These are phyloP conservation scores for Hycleus cichorii DNA, from an alignment of 1,140 invertebrate species.

Conservation along the genomic window DNA sequence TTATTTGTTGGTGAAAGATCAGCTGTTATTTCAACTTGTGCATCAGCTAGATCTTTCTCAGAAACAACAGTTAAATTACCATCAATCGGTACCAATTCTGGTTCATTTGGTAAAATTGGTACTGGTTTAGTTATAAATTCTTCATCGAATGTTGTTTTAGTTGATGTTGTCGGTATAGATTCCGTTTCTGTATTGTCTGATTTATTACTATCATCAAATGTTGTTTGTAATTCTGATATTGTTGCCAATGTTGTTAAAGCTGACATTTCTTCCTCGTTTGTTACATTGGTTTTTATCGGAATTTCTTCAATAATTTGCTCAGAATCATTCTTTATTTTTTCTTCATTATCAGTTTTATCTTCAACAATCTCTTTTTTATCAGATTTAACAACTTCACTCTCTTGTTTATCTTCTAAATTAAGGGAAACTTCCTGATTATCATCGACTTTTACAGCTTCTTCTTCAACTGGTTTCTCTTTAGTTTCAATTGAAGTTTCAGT, in stretches of 20 bases:
- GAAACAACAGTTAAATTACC: slow-evolving; percentile 36
- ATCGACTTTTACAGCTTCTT: too few relatives aligned
- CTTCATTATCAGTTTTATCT: not conserved
- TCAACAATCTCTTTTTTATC: not conserved
- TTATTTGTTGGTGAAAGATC: slow-evolving; percentile 20
- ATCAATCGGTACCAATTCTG: slow-evolving; percentile 31
- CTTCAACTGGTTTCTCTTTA: too few relatives aligned
- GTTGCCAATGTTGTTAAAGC: slow-evolving; percentile 22
- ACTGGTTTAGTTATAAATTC: not conserved
- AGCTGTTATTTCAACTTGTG: slow-evolving; percentile 38
- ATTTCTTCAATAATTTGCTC: not conserved
- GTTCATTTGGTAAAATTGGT: slow-evolving; percentile 10
- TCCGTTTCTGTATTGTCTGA: not conserved
- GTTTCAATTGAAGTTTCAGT: too few relatives aligned
- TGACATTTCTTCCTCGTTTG: slow-evolving; percentile 24
- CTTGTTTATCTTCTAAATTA: too few relatives aligned
- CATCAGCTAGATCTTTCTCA: slow-evolving; percentile 35
- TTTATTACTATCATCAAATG: not conserved
- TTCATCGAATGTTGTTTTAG: not conserved
- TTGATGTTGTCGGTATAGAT: slow-evolving; percentile 2
- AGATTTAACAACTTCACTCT: too few relatives aligned
- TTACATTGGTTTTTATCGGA: slow-evolving; percentile 19
- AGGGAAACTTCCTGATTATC: too few relatives aligned
- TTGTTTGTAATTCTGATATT: slow-evolving; percentile 9
- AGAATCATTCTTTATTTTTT: not conserved